A percentile compares a stretch with the other conserved stretches of the same genome.
Evolutionary conservation across 1,140 invertebrate genomes (phyloP).

Genomic region (Drosophila arawakana): DNA sequence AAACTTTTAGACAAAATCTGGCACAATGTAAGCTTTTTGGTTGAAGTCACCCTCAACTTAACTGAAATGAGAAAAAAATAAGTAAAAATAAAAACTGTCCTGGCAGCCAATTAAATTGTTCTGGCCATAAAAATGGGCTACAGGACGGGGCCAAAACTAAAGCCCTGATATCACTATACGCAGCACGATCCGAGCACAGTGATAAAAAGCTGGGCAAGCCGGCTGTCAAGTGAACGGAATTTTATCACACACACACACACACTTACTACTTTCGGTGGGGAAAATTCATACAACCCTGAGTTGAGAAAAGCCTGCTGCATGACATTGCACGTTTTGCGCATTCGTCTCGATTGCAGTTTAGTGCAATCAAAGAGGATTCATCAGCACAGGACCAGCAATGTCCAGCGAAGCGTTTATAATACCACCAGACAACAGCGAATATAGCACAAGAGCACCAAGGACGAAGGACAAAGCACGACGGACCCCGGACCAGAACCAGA

Average conservation of each 20-base stretch:
- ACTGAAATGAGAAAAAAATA: constrained; percentile 8
- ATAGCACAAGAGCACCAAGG: constrained; percentile 21
- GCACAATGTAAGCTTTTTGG: constrained; percentile 45
- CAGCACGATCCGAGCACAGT: constrained; percentile 59
- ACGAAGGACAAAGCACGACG: constrained; percentile 20
- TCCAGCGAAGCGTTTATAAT: constrained; percentile 83
- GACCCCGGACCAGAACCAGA: not conserved
- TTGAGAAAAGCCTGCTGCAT: constrained; percentile 46
- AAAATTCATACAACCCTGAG: constrained; percentile 1
- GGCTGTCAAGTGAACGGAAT: constrained; percentile 60
- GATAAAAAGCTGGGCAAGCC: constrained; percentile 61
- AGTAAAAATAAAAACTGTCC: constrained; percentile 30
- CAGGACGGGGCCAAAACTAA: constrained; percentile 49
- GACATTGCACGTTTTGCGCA: constrained; percentile 78
- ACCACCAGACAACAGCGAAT: constrained; percentile 52
- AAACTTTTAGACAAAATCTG: constrained; percentile 55
- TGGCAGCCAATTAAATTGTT: constrained; percentile 77
- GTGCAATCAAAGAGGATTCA: constrained; percentile 82
- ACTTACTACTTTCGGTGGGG: constrained; percentile 13
- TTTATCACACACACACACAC: constrained; percentile 69
- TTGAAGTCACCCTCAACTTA: not conserved
- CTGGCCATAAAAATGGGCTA: constrained; percentile 79
- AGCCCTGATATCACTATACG: constrained; percentile 26
- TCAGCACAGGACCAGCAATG: constrained; percentile 61
- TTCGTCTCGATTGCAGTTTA: constrained; percentile 83